Conservation (phyloP, 2,888 invertebrate species). For the Rhamphomyia laevipes region DNA sequence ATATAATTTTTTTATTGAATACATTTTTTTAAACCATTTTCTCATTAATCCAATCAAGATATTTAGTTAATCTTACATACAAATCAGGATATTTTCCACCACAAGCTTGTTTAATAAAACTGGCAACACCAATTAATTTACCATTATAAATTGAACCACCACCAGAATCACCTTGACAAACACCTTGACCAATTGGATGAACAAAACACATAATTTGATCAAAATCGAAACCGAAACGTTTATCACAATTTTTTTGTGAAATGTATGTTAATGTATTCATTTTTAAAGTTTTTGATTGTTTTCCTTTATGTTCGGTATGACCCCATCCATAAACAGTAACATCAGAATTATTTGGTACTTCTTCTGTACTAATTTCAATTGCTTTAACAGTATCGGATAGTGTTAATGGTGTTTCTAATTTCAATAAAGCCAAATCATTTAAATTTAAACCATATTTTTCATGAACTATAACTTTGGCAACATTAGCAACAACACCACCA, state of each 20-base stretch:
- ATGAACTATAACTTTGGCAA: slow-evolving; percentile 24
- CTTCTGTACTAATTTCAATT: slow-evolving; percentile 4
- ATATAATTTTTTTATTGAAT: no score
- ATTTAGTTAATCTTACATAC: slow-evolving; percentile 22
- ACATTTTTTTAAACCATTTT: background rate
- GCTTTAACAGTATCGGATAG: slow-evolving; percentile 17
- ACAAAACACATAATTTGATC: slow-evolving; percentile 25
- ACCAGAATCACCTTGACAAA: slow-evolving; percentile 32
- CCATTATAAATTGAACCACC: slow-evolving; percentile 27
- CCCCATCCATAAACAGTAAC: slow-evolving; percentile 11
- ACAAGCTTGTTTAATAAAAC: slow-evolving; percentile 26
- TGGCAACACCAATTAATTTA: slow-evolving; percentile 27
- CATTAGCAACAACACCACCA: slow-evolving; percentile 23
- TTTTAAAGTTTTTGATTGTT: slow-evolving; percentile 1
- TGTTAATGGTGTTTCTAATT: slow-evolving; percentile 16
- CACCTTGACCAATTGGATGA: slow-evolving; percentile 21
- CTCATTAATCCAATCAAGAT: background rate
- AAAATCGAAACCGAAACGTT: slow-evolving; percentile 15
- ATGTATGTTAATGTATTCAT: slow-evolving; percentile 17
- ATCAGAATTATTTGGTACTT: background rate
- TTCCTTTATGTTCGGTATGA: background rate
- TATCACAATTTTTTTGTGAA: slow-evolving; percentile 18
- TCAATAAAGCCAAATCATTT: slow-evolving; percentile 28
- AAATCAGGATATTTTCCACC: slow-evolving; percentile 28
- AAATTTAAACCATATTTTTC: slow-evolving; percentile 17